Base-by-base conservation (phyloP, 2,797 vertebrate genomes). In the Dendrocincla fuliginosa region DNA sequence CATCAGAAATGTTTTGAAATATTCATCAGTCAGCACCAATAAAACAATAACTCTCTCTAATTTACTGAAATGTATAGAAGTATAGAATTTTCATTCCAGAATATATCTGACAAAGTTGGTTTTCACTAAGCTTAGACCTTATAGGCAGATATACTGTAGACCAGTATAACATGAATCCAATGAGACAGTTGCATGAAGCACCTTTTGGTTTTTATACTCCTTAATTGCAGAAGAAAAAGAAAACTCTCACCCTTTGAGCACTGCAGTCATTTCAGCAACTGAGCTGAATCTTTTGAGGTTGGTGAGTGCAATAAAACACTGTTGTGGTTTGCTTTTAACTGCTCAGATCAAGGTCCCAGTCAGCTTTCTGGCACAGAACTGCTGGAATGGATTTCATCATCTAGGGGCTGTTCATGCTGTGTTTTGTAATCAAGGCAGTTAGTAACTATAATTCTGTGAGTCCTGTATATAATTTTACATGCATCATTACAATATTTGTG, bases 371-470 rank as follows among this genome's bases (percentile, higher is more conserved):
- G 76, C 42, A 86, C 35, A 75, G 42, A 65, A 64, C 76, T 87
- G 25, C 57, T 87, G 63, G 53, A 81, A 64, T 37, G 53, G 73
- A 91, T 95, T 91, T 92, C 25, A 24, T 93, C 50, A 75, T 78
- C 61, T 39, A 41, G 30, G 24, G 60, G 7, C 16, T 84, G 60
- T 84, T 91, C 53, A 32, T 50, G 59, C 55, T 76, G 41, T 64
- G 49, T 85, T 96, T 93, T 39, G 32, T 81, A 93, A 86, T 93
- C 68, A 78, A 81, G 65, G 53, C 65, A 64, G 89, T 94, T 85
- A 71, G 46, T 60, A 80, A 70, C 33, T 56, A 10, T 69, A 87
- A 64, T 78, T 80, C 69, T 68, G 23, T 60, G 57, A 86, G 13
- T 78, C 42, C 53, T 84, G 57, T 78, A 16, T 71, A 28, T 56